Evolutionary conservation across 1,140 invertebrate genomes (phyloP), one percentile per base, ranked within the genome.

Genomic region (Trissolcus basalis): DNA sequence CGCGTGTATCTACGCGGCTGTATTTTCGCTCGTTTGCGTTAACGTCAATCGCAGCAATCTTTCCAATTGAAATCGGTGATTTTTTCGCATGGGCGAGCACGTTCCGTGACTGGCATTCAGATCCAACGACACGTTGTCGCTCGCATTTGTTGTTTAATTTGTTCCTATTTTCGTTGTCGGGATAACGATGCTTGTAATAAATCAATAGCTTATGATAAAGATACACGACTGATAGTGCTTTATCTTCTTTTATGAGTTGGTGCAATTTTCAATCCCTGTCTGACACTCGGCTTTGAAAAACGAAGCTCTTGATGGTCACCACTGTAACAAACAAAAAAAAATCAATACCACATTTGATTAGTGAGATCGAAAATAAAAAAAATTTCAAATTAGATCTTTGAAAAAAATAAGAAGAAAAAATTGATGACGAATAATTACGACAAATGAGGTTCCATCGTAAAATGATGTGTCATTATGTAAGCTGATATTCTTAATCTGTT

Each of bases 141-240:
- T 39, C 41, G 63, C 56, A 49, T 68, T 67, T 75, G 58, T 75
- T 75, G 63, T 75, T 75, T 68, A 75, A 75, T 75, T 68, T 63
- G 63, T 75, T n/a, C 58, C 54, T 16, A 12, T 65, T 63, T 61
- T 10, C 36, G 39, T 39, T 47, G 50, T 61, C 56, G 19, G 16
- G 51, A 60, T 60, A 55, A 55, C 51, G 51, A 48, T 15, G 63
- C 36, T 60, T 45, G 55, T 56, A 70, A 70, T 61, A 70, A 70
- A 61, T 61, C 56, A 74, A 67, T 67, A 73, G 45, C 53, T 58
- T 44, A 64, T 56, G 43, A 63, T 61, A 58, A 71, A 51, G 41
- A 36, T 63, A 44, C 54, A 14, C 19, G n/a, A 36, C 5, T 13
- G 51, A 56, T 71, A 60, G 50, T 13, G 33, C 5, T 61, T 49